Conservation (phyloP, 1,140 invertebrate species). For the Lutraria rhynchaena region DNA sequence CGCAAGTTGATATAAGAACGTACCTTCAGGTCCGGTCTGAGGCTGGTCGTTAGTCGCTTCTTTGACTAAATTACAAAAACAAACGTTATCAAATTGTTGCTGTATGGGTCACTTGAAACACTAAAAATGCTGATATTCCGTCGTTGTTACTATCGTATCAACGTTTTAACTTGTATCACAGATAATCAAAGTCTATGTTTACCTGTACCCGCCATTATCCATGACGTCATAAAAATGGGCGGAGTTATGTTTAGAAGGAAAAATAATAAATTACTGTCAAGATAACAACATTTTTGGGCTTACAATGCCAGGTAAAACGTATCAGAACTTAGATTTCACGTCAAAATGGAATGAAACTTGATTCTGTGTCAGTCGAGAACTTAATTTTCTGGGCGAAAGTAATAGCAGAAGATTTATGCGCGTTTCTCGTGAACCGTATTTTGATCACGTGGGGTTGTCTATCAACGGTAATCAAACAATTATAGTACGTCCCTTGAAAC, state of each 20-base stretch:
- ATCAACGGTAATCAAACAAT: conserved; percentile 53
- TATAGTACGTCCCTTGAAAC: conserved; percentile 43
- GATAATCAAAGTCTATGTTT: conserved; percentile 56
- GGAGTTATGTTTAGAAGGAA: conserved; percentile 17
- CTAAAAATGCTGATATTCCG: conserved; percentile 50
- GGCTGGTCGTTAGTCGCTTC: conserved; percentile 1
- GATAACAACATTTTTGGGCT: conserved; percentile 22
- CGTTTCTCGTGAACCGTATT: conserved; percentile 1
- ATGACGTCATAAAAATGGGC: conserved; percentile 40
- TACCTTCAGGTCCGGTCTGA: conserved; percentile 8
- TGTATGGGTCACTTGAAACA: conserved; percentile 57
- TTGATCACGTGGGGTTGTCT: conserved; percentile 43
- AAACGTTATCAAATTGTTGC: conserved; percentile 45
- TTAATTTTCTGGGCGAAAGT: conserved; percentile 14
- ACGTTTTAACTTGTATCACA: conserved; percentile 49
- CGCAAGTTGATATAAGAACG: conserved; percentile 22
- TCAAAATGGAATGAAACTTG: conserved; percentile 12
- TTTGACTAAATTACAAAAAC: conserved; percentile 29
- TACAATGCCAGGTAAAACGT: conserved; percentile 18
- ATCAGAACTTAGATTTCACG: conserved; percentile 20
- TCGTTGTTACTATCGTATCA: conserved; percentile 42
- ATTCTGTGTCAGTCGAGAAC: neutral
- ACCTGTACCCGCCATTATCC: conserved; percentile 39
- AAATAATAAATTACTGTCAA: conserved; percentile 24
- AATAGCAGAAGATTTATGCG: conserved; percentile 24